Conservation (phyloP, 2,888 invertebrate genomes). For the Pseudococcus longispinus region DNA sequence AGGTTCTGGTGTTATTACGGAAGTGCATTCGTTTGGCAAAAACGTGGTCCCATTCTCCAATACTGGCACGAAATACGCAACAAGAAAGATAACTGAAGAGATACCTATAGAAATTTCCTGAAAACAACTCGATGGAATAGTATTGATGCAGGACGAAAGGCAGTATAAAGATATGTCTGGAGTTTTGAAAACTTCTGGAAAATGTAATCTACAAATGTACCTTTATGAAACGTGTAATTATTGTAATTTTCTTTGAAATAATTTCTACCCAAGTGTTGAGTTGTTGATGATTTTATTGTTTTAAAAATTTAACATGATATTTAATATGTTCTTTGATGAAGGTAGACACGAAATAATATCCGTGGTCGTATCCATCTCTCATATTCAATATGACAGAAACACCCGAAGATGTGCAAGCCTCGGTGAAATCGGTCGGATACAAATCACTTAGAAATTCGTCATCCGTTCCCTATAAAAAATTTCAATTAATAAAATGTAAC, state of each 20-base stretch:
- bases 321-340: constrained; percentile 92
- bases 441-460: constrained; percentile 81
- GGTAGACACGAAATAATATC: constrained; percentile 89
- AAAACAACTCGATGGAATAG: background rate
- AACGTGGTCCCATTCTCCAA: constrained; percentile 51
- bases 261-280: background rate
- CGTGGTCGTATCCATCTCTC: constrained; percentile 91
- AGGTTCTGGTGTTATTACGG: constrained; percentile 54
- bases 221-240: background rate
- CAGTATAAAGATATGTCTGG: background rate
- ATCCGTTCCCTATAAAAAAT: constrained; percentile 73
- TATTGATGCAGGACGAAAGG: background rate
- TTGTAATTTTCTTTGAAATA: background rate
- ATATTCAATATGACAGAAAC: constrained; percentile 75
- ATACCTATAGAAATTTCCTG: background rate
- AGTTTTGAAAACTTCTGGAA: background rate
- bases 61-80: constrained; percentile 48
- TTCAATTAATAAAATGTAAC: constrained; percentile 3
- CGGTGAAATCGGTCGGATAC: constrained; percentile 81
- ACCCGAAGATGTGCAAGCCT: constrained; percentile 73
- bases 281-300: constrained; percentile 20
- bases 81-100: background rate
- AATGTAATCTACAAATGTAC: background rate
- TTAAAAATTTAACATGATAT: constrained; percentile 77
- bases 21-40: constrained; percentile 46